Evolutionary conservation across 2,888 invertebrate genomes (phyloP), one percentile per base, ranked within the genome.

Genomic region (Cephus runcator): DNA sequence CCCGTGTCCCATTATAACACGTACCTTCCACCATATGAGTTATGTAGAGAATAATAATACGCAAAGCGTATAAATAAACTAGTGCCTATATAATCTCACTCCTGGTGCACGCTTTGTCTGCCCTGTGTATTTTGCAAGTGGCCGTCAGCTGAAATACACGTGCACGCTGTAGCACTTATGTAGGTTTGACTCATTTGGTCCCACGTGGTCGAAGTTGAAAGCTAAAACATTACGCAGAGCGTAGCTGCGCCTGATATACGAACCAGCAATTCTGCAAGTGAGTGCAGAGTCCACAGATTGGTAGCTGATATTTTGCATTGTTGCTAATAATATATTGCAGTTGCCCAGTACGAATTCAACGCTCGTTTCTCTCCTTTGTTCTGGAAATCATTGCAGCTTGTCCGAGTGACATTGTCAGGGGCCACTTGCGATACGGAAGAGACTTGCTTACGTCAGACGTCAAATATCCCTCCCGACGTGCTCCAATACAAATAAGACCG

Each of bases 141-240:
- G 56, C 80, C 74, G 73, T 77, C 77, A 76, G 81, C 76, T 77
- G 77, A 80, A 78, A 84, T 79, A 80, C 85, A 85, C 80, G 82
- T 84, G 84, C 80, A 81, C 81, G 15, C 15, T 40, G 15, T 81
- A 15, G 6, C 6, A 40, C 56, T 23, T 79, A 78, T 73, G 69
- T 73, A 79, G 73, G 75, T 75, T 81, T 85, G 85, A 85, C 82
- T 85, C 85, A 85, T 80, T 83, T 83, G 76, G 81, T 73, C 73
- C 75, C 56, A 56, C 56, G 56, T 56, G 56, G 56, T 56, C 6
- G 56, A 9, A 56, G 56, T 23, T 23, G 9, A 56, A 23, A 56
- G 56, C 56, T 56, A 56, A 56, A 56, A 56, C 56, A 23, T 56
- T 56, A 56, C 56, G 56, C 56, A 56, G 56, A 23, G 56, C 9